Conservation (phyloP, 2,113 vertebrate genomes). For the Sinocyclocheilus anshuiensis region DNA sequence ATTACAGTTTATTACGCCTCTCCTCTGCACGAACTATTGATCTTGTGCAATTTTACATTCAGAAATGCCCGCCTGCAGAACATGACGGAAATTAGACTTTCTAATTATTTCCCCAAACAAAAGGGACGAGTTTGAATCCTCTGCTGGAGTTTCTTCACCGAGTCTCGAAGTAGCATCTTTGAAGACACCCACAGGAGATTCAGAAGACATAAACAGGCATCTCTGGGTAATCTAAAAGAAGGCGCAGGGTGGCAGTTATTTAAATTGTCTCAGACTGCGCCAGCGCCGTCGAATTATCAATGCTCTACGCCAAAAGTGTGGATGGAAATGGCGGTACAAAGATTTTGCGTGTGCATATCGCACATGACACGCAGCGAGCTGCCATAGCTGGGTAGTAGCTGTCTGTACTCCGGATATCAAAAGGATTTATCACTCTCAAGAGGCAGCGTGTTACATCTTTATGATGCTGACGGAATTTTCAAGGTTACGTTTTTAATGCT, state of each 20-base stretch:
- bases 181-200: conserved; percentile 30
- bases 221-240: conserved; percentile 14
- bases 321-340: conserved; percentile 37
- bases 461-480: conserved; percentile 39
- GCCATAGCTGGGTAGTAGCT: conserved; percentile 8
- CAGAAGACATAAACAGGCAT: conserved; percentile 8
- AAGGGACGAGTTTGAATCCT: conserved; percentile 40
- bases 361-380: conserved; percentile 20
- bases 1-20: conserved; percentile 31
- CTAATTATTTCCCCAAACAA: conserved; percentile 53
- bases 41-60: conserved; percentile 45
- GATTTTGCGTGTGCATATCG: conserved; percentile 11
- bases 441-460: conserved; percentile 24
- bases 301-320: conserved; percentile 14
- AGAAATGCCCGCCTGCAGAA: conserved; percentile 37
- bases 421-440: conserved; percentile 34
- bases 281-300: conserved; percentile 27
- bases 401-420: conserved; percentile 33
- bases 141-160: conserved; percentile 21
- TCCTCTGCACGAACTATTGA: conserved; percentile 43
- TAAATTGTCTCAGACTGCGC: conserved; percentile 41
- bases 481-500: conserved; percentile 38
- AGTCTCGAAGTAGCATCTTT: conserved; percentile 20
- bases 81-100: conserved; percentile 48
- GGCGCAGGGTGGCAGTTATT: conserved; percentile 39